phyloP scores from a whole-genome alignment of 2,888 invertebrate species.

The Macaria liturata region DNA sequence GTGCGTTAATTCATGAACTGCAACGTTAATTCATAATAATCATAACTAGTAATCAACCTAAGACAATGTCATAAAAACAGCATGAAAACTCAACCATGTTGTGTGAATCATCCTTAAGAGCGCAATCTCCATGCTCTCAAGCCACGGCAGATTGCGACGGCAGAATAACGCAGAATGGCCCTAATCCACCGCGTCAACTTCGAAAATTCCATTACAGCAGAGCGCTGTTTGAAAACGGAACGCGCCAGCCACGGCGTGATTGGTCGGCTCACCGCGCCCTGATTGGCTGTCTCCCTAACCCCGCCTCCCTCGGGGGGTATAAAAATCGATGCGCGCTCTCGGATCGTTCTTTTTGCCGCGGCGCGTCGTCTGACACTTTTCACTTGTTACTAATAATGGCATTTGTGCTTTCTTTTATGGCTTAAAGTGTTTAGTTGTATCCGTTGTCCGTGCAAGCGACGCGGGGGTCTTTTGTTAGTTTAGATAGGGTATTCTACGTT shows the following conservation, averaged over 20 bases:
- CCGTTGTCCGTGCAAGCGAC: conserved; percentile 70
- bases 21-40: no score
- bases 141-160: conserved; percentile 22
- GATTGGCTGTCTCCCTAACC: conserved; percentile 74
- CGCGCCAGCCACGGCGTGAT: conserved; percentile 66
- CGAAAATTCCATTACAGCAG: conserved; percentile 79
- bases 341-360: conserved; percentile 68
- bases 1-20: no score
- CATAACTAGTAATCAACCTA: no score
- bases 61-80: conserved; percentile 18
- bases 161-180: conserved; percentile 47
- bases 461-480: conserved; percentile 70
- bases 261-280: conserved; percentile 74
- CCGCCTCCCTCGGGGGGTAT: conserved; percentile 75
- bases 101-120: conserved; percentile 10
- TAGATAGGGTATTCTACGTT: conserved; percentile 63
- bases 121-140: conserved; percentile 59
- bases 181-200: conserved; percentile 68
- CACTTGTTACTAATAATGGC: conserved; percentile 76
- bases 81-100: conserved; percentile 51
- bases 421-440: conserved; percentile 80
- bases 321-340: conserved; percentile 76
- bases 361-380: conserved; percentile 70
- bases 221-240: conserved; percentile 62
- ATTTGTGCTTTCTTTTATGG: conserved; percentile 73